These are phyloP conservation scores for Pteronotus mesoamericanus DNA, from an alignment of 2,797 vertebrate species.

Conservation along the genomic window DNA sequence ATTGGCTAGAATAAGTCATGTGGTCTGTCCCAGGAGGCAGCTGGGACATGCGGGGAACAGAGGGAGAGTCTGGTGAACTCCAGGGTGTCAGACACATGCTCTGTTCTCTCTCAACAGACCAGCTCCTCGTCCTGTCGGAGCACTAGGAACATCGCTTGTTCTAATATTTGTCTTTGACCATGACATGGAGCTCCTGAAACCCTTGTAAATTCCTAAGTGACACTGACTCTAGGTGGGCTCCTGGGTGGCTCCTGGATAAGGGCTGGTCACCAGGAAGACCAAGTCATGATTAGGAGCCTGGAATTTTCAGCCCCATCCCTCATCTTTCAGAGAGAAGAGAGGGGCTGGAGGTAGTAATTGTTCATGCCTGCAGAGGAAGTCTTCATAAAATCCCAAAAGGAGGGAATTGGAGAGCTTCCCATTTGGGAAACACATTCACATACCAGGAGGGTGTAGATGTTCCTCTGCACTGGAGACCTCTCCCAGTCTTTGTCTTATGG, in stretches of 20 bases:
- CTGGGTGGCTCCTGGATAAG: not conserved
- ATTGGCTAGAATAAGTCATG: not conserved
- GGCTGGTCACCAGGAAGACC: not conserved
- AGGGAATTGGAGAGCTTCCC: not conserved
- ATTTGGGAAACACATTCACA: not conserved
- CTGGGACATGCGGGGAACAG: not conserved
- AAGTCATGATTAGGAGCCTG: not conserved
- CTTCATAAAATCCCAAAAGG: not conserved
- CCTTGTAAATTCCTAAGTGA: not conserved
- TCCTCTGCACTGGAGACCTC: not conserved
- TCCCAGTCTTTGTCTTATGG: not conserved
- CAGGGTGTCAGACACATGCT: not conserved
- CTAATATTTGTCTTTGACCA: not conserved
- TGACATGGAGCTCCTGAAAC: not conserved
- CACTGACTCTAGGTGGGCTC: not conserved
- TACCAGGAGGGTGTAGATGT: not conserved
- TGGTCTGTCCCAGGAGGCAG: not conserved
- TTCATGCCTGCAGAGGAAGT: not conserved
- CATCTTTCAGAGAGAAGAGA: not conserved
- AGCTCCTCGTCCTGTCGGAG: not conserved
- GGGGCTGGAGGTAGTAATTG: not conserved
- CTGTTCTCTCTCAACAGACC: not conserved
- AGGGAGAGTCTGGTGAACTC: not conserved
- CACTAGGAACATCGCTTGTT: not conserved
- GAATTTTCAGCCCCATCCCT: not conserved